These are phyloP conservation scores for Catharus minimus DNA, from an alignment of 2,113 vertebrate genomes.

Conservation along the genomic window DNA sequence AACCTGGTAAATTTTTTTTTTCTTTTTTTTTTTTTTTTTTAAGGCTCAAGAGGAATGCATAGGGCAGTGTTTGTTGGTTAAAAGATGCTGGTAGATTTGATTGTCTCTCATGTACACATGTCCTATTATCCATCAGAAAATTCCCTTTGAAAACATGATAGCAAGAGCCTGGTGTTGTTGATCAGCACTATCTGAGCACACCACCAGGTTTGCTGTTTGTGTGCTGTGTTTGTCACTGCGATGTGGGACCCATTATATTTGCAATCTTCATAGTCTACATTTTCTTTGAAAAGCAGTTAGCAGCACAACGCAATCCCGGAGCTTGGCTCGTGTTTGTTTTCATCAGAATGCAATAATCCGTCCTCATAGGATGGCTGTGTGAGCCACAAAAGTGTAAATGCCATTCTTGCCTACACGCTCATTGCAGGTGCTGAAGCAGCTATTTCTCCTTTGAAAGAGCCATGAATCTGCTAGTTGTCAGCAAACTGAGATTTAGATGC, in stretches of 20 bases:
- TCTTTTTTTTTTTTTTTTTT: neutral
- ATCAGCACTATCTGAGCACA: neutral
- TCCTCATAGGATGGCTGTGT: constrained; percentile 10
- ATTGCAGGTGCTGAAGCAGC: constrained; percentile 56
- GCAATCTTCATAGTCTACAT: neutral
- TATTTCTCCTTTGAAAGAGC: constrained; percentile 51
- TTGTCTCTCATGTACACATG: neutral
- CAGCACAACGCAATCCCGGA: neutral
- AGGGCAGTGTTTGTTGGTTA: neutral
- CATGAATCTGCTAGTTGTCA: constrained; percentile 52
- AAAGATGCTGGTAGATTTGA: neutral
- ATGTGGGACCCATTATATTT: neutral
- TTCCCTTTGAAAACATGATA: neutral
- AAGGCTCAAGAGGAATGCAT: neutral
- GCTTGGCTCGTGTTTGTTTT: constrained; percentile 3
- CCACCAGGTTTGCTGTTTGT: neutral
- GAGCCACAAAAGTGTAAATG: constrained; percentile 15
- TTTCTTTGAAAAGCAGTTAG: constrained; percentile 14
- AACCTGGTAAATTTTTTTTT: neutral
- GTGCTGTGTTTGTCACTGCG: neutral
- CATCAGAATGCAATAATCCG: constrained; percentile 28
- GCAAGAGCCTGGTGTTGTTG: neutral
- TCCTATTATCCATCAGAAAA: constrained; percentile 1
- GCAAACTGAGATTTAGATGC: constrained; percentile 38
- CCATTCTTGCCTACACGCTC: neutral